Evolutionary conservation across 1,140 invertebrate genomes (phyloP).

Genomic region (Brachionus plicatilis): DNA sequence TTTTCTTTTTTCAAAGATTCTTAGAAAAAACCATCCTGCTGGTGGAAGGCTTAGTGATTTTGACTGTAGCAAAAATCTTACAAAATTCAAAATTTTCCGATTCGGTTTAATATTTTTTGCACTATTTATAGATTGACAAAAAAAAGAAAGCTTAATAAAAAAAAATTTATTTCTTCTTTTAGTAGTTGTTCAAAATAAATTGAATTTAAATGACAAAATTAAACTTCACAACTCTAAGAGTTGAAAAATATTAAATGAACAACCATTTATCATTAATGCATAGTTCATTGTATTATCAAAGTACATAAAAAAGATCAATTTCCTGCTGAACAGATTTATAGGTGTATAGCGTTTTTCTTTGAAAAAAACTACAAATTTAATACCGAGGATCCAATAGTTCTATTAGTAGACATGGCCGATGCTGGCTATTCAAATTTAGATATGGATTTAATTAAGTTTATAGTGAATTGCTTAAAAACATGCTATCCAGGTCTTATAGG

Average conservation of each 20-base stretch:
- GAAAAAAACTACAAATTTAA: conserved; percentile 67
- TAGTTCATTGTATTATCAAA: conserved; percentile 50
- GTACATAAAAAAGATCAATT: conserved; percentile 64
- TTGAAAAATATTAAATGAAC: background rate
- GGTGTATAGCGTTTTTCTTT: conserved; percentile 78
- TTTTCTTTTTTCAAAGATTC: too few relatives aligned
- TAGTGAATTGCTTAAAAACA: conserved; percentile 76
- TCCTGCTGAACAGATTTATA: conserved; percentile 69
- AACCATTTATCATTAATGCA: background rate
- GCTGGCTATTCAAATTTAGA: conserved; percentile 76
- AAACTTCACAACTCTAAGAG: too few relatives aligned
- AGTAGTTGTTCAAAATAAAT: too few relatives aligned
- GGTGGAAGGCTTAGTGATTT: too few relatives aligned
- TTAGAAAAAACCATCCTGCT: too few relatives aligned
- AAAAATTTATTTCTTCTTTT: too few relatives aligned
- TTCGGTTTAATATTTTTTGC: too few relatives aligned
- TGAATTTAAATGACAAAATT: too few relatives aligned
- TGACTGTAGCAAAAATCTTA: too few relatives aligned
- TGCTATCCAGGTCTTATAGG: conserved; percentile 72
- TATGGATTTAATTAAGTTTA: conserved; percentile 61
- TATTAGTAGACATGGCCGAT: conserved; percentile 82
- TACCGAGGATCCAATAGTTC: conserved; percentile 70
- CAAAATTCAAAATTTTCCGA: too few relatives aligned
- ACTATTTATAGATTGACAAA: too few relatives aligned
- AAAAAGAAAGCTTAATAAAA: too few relatives aligned